Evolutionary conservation across 2,113 vertebrate genomes (phyloP).

Genomic region (Esox niger): DNA sequence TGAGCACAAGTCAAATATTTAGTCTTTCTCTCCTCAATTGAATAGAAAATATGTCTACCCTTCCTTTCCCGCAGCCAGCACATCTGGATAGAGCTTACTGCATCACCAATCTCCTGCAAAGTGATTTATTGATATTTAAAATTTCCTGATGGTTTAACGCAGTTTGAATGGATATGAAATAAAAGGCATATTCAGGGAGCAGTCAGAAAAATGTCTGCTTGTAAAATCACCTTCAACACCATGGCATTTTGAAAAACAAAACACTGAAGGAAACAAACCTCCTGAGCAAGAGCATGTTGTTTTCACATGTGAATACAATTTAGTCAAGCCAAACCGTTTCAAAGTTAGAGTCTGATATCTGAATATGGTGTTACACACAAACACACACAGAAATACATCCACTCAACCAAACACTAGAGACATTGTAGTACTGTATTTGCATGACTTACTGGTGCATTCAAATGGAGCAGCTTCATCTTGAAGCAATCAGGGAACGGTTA

Average conservation of each 20-base stretch:
- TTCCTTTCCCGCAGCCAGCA: slow-evolving; percentile 71
- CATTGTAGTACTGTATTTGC: slow-evolving; percentile 2
- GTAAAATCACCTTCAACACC: slow-evolving; percentile 56
- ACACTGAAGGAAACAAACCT: slow-evolving; percentile 38
- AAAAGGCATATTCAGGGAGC: slow-evolving; percentile 69
- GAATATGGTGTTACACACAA: neutral
- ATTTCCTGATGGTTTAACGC: slow-evolving; percentile 81
- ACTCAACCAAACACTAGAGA: slow-evolving; percentile 33
- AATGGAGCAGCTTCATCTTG: slow-evolving; percentile 30
- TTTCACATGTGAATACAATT: slow-evolving; percentile 42
- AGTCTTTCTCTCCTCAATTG: slow-evolving; percentile 71
- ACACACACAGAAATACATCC: neutral
- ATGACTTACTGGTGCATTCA: slow-evolving; percentile 24
- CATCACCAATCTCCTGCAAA: slow-evolving; percentile 83
- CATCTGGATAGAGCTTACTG: slow-evolving; percentile 85
- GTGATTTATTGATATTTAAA: slow-evolving; percentile 86
- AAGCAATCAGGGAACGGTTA: slow-evolving; percentile 45
- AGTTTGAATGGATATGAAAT: slow-evolving; percentile 71
- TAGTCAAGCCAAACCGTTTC: slow-evolving; percentile 47
- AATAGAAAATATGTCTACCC: slow-evolving; percentile 79
- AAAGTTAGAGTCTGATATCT: slow-evolving; percentile 34
- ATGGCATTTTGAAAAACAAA: slow-evolving; percentile 65
- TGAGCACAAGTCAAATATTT: slow-evolving; percentile 83
- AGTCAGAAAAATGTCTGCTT: slow-evolving; percentile 51
- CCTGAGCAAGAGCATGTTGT: slow-evolving; percentile 37